Evolutionary conservation across 2,113 vertebrate species (phyloP).

Genomic region (Sinocyclocheilus maitianheensis): DNA sequence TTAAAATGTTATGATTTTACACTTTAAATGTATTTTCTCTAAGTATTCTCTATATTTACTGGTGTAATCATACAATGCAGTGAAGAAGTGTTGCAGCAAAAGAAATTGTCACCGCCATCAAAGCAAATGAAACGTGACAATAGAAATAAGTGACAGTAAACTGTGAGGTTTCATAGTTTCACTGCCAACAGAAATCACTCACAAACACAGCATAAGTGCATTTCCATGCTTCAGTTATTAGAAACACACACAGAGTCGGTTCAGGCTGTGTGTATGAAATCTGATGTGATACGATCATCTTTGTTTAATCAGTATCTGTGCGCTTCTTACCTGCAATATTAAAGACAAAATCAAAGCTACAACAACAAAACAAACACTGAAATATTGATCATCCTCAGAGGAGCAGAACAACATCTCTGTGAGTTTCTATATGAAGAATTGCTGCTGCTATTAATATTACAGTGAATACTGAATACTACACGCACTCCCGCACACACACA

Average conservation of each 20-base stretch:
- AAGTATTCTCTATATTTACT: not conserved
- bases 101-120: not conserved
- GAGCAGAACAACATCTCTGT: not conserved
- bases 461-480: not conserved
- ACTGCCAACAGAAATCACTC: not conserved
- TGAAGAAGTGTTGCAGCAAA: not conserved
- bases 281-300: slow-evolving; percentile 10
- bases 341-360: slow-evolving; percentile 32
- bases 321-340: slow-evolving; percentile 33
- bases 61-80: not conserved
- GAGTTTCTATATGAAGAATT: not conserved
- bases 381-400: slow-evolving; percentile 37
- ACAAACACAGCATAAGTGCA: not conserved
- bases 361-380: slow-evolving; percentile 35
- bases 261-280: not conserved
- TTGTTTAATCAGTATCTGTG: slow-evolving; percentile 27
- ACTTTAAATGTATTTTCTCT: not conserved
- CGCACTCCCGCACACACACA: not conserved
- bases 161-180: slow-evolving; percentile 3
- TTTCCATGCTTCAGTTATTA: not conserved
- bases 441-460: slow-evolving; percentile 24
- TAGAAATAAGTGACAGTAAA: not conserved
- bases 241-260: not conserved
- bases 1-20: not conserved
- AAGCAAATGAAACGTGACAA: not conserved